Base-by-base conservation (phyloP, 2,888 invertebrate species). In the Torymus aiolomorphi region DNA sequence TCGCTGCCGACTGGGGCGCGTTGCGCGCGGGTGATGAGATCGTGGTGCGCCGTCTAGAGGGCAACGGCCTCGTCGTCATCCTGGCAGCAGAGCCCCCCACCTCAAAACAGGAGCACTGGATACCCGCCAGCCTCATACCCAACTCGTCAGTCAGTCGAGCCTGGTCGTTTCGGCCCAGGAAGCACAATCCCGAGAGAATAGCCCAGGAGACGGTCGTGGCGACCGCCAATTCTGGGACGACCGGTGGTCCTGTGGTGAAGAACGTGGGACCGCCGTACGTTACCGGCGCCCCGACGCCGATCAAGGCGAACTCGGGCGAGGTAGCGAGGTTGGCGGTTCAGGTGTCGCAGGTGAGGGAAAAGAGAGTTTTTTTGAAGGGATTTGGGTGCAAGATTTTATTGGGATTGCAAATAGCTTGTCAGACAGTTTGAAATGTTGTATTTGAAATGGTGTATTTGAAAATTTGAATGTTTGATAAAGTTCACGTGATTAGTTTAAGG, bases 1-100 rank as follows among this genome's bases (percentile, higher is more conserved):
- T 90, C 80, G 86, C 89, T 8, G 90, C 89, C 3, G 89, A 89
- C 72, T 90, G 90, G 90, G 89, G 89, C 57, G 88, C 89, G 56
- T 84, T 90, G 57, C 87, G 87, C 5, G 88, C 88, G 5, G 90
- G 90, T 14, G 90, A 89, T 75, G 89, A 89, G 74, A 82, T 90
- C n/a, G 85, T 89, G 5, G 88, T 90, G 8, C 86, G 85, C 3
- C 88, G 88, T 14, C 77, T 90, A 16, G 90, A 90, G 24, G 89
- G 89, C 62, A 89, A 90, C 24, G 90, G 90, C 24, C 83, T 90
- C 69, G 87, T 90, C 11, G 90, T 90, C 16, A 87, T 86, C 10
- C 83, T 86, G 49, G 86, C 87, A 63, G 83, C 83, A n/a, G 81
- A 71, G 8, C 42, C 42, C 1, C 42, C 42, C 1, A 8, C 42